Base-by-base conservation (phyloP, 2,113 vertebrate species). In the Megaleporinus macrocephalus region DNA sequence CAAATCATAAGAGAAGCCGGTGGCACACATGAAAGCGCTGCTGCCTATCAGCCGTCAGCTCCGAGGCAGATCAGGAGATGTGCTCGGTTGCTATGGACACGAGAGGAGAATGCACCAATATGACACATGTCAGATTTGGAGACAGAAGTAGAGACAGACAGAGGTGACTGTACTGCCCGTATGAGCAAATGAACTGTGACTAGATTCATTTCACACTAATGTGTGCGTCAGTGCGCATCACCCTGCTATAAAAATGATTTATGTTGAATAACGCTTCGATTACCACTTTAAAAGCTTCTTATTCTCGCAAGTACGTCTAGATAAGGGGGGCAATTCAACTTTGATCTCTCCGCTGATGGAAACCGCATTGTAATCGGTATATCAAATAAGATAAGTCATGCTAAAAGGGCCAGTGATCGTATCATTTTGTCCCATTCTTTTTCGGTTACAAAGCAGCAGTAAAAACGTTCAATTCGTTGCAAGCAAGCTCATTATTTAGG, bases 51-150 rank as follows among this genome's bases (percentile, higher is more conserved):
- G 15, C 84, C 85, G 81, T 91, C 89, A 89, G 75, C 66, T 79
- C 75, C 83, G 77, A 75, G 87, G 87, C 74, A 79, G 81, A 87
- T 90, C 72, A 65, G 78, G 80, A 84, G 79, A 84, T 76, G 75
- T 33, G 76, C 86, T 87, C 69, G 82, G 92, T 92, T 94, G 88
- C 91, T 81, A 93, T 93, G 89, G 92, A 89, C 90, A 93, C 93
- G 53, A 78, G 72, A 84, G 44, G 59, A 72, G 83, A 79, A 79
- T 69, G 84, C 76, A 74, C 16, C 49, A 62, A 72, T 83, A 87
- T 80, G 74, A 87, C 87, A 89, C 88, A 61, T 90, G 86, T 88
- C 88, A 86, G 78, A 83, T 86, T 84, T 80, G 14, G 3, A 83
- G 81, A 82, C 71, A 81, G 84, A 80, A 55, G n/a, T 44, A 57